Evolutionary conservation across 64 coral and sea anemone genomes (phyloP).

Genomic region (Actinia equina): DNA sequence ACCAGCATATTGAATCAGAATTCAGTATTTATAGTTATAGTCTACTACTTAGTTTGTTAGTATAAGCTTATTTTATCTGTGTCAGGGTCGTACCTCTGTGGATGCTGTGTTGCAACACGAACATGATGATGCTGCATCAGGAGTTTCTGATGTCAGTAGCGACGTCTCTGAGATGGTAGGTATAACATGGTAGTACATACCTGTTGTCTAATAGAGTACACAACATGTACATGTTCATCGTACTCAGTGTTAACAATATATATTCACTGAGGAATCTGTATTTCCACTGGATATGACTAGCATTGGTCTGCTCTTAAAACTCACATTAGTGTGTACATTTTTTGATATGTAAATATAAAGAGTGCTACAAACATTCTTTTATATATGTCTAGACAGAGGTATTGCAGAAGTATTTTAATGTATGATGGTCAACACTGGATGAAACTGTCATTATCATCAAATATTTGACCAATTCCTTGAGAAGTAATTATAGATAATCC

Average conservation of each 20-base stretch:
- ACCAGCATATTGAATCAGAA: too few relatives aligned
- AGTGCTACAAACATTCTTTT: not conserved
- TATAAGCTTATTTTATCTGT: not conserved
- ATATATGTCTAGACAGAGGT: not conserved
- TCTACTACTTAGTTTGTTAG: not conserved
- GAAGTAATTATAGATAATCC: not conserved
- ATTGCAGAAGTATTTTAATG: not conserved
- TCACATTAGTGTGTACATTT: not conserved
- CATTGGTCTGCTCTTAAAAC: not conserved
- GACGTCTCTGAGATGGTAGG: slow-evolving; percentile 63
- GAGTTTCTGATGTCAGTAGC: slow-evolving; percentile 72
- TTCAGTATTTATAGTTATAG: too few relatives aligned
- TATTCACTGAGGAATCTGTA: too few relatives aligned
- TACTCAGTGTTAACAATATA: too few relatives aligned
- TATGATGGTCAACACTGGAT: not conserved
- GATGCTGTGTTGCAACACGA: slow-evolving; percentile 13
- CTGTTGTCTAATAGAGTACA: not conserved
- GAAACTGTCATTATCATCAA: not conserved
- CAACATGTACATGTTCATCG: not conserved
- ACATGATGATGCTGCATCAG: slow-evolving; percentile 76
- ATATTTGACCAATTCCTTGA: not conserved
- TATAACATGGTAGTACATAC: not conserved
- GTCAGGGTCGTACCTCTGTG: slow-evolving; percentile 2
- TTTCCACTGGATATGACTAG: not conserved
- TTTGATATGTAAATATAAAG: not conserved